Evolutionary conservation across 2,113 vertebrate genomes (phyloP).

Genomic region (Argyrosomus japonicus): DNA sequence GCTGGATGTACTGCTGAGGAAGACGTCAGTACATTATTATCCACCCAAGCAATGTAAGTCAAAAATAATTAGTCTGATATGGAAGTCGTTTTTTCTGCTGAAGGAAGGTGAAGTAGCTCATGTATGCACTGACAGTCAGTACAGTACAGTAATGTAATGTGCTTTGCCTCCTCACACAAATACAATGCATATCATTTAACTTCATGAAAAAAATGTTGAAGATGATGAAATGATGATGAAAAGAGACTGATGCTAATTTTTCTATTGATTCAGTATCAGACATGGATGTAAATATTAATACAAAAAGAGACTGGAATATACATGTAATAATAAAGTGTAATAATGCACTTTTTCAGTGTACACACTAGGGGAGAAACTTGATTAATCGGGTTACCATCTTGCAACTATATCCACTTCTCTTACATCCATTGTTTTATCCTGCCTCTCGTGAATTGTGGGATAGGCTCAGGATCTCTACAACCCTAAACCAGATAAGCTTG

Average conservation of each 20-base stretch:
- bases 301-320: too few relatives aligned
- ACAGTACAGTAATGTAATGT: not conserved
- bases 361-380: too few relatives aligned
- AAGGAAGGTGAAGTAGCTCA: not conserved
- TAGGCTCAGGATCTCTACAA: too few relatives aligned
- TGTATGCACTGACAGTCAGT: not conserved
- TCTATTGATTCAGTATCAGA: not conserved
- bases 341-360: too few relatives aligned
- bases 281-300: not conserved
- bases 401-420: too few relatives aligned
- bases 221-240: too few relatives aligned
- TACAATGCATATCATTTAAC: not conserved
- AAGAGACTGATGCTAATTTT: too few relatives aligned
- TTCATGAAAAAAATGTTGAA: not conserved
- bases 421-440: too few relatives aligned
- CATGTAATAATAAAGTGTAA: too few relatives aligned
- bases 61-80: conserved; percentile 29
- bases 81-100: not conserved
- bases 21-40: conserved; percentile 17
- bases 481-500: too few relatives aligned
- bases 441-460: too few relatives aligned
- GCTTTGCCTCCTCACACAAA: not conserved
- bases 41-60: conserved; percentile 16
- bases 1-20: conserved; percentile 23
- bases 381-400: too few relatives aligned